Percentiles rank a stretch among this genome's conserved stretches.
phyloP scores from a whole-genome alignment of 1,140 invertebrate species.

The Holcopasites calliopsidis region DNA sequence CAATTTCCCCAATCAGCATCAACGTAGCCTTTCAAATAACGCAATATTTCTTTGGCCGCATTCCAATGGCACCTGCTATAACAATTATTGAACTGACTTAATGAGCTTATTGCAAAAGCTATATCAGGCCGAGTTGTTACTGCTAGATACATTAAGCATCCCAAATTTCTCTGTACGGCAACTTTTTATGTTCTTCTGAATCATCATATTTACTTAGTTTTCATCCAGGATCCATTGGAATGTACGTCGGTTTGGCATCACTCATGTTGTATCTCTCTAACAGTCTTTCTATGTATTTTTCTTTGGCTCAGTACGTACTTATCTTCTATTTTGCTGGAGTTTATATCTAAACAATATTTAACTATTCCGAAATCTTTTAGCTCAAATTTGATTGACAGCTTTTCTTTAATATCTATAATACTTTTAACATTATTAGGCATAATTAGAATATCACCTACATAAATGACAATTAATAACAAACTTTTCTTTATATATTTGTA shows the following conservation, averaged over 20 bases:
- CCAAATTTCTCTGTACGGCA: constrained; percentile 63
- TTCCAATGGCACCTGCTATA: neutral
- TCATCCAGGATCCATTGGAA: neutral
- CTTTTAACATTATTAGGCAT: neutral
- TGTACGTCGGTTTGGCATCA: too few species aligned
- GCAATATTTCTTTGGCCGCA: neutral
- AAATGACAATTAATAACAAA: neutral
- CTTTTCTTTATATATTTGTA: neutral
- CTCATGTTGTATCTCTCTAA: too few species aligned
- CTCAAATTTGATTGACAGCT: neutral
- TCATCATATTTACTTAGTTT: neutral
- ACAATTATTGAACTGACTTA: constrained; percentile 49
- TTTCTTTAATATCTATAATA: neutral
- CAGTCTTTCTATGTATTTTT: too few species aligned
- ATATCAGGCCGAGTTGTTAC: constrained; percentile 71
- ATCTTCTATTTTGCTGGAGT: too few species aligned
- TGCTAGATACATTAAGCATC: constrained; percentile 66
- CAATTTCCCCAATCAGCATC: constrained; percentile 20
- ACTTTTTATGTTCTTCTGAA: neutral
- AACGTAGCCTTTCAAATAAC: neutral
- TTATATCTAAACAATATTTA: too few species aligned
- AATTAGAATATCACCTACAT: constrained; percentile 6
- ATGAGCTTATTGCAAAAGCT: constrained; percentile 56
- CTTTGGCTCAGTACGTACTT: too few species aligned
- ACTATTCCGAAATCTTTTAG: neutral